Conservation (phyloP, 2,888 invertebrate genomes). For the Drosophila anomelani region DNA sequence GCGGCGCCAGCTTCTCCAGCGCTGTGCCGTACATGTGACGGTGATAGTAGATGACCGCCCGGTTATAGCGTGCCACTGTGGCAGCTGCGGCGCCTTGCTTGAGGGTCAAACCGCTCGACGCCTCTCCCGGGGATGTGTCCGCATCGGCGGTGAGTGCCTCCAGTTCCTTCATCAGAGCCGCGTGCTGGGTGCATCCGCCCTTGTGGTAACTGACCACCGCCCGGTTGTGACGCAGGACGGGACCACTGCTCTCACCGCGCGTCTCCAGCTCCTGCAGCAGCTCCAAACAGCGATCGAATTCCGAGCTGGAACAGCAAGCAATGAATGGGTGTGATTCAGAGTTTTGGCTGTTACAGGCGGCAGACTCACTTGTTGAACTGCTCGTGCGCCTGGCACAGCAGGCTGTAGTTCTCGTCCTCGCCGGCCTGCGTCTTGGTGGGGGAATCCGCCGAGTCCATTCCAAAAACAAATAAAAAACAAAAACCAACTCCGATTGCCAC, state of each 20-base stretch:
- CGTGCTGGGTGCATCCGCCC: constrained; percentile 89
- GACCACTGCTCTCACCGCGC: constrained; percentile 71
- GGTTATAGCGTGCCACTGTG: constrained; percentile 81
- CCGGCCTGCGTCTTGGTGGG: constrained; percentile 73
- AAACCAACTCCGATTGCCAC: constrained; percentile 18
- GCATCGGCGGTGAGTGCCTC: constrained; percentile 84
- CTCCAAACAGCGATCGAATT: constrained; percentile 81
- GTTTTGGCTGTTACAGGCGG: not conserved
- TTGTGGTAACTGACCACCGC: constrained; percentile 93
- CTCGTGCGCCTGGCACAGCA: constrained; percentile 82
- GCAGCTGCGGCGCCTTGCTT: constrained; percentile 61
- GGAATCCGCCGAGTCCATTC: constrained; percentile 75
- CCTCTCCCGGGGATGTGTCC: constrained; percentile 27
- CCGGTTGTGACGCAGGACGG: constrained; percentile 88
- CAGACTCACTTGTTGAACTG: constrained; percentile 80
- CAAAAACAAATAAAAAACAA: constrained; percentile 69
- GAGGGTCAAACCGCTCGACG: constrained; percentile 44
- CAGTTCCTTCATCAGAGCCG: constrained; percentile 89
- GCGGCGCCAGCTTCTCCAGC: constrained; percentile 75
- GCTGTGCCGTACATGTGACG: constrained; percentile 83
- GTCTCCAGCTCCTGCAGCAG: constrained; percentile 78
- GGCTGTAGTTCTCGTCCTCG: constrained; percentile 80
- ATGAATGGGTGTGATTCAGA: not conserved
- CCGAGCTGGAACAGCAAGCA: constrained; percentile 56
- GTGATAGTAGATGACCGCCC: constrained; percentile 83